Evolutionary conservation across 1,140 invertebrate species (phyloP).

Genomic region (Mesaphorura yosii): DNA sequence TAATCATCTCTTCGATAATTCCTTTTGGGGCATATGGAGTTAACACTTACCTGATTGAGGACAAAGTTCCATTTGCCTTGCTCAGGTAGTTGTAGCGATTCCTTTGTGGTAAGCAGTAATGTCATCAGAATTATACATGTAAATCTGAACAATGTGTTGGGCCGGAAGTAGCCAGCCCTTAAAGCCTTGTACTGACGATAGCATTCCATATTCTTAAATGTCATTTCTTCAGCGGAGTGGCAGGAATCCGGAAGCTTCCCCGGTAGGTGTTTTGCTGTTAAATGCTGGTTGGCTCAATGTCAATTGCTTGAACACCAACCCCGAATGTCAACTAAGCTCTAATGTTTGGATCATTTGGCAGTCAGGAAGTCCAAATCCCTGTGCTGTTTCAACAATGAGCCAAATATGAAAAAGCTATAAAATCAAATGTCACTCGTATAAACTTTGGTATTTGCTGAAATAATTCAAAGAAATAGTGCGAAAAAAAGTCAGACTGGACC

Average conservation of each 20-base stretch:
- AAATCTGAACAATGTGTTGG: not conserved
- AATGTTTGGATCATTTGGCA: not conserved
- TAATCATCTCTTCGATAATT: constrained; percentile 1
- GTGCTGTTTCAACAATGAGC: too few species aligned
- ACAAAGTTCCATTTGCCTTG: constrained; percentile 33
- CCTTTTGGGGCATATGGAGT: not conserved
- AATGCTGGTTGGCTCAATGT: too few species aligned
- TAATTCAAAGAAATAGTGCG: too few species aligned
- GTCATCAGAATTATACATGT: not conserved
- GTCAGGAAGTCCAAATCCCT: too few species aligned
- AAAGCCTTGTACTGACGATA: not conserved
- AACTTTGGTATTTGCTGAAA: too few species aligned
- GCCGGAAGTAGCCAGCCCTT: not conserved
- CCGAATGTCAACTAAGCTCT: not conserved
- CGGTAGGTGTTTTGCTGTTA: too few species aligned
- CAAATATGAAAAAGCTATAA: too few species aligned
- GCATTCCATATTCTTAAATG: not conserved
- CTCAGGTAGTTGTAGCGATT: constrained; percentile 30
- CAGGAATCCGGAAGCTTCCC: not conserved
- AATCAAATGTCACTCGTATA: too few species aligned
- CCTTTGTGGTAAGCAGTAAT: not conserved
- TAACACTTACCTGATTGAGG: constrained; percentile 27
- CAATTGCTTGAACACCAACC: too few species aligned
- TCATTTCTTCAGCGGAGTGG: not conserved
- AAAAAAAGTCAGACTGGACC: too few species aligned